phyloP scores from a whole-genome alignment of 2,888 invertebrate species.

The Helobdella robusta region DNA sequence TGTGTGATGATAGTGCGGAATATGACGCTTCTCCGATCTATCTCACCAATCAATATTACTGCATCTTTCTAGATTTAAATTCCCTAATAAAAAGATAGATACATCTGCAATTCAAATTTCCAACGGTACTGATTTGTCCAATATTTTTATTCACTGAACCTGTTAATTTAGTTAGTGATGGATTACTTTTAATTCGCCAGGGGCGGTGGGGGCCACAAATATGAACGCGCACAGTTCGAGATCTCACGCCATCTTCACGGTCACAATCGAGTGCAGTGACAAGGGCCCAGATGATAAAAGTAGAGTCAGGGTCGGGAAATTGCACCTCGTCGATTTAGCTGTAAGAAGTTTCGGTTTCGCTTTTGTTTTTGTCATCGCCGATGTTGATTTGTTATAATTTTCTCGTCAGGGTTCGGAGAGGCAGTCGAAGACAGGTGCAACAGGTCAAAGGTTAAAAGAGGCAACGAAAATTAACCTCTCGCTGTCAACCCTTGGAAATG shows the following conservation, averaged over 20 bases:
- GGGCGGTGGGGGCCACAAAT: conserved; percentile 66
- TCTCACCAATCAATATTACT: no score
- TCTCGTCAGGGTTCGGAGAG: conserved; percentile 77
- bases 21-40: no score
- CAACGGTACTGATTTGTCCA: neutral
- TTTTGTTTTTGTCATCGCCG: neutral
- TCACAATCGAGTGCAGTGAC: conserved; percentile 90
- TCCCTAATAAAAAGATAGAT: neutral
- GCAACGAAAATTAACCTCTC: conserved; percentile 96
- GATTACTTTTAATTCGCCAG: no score
- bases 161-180: neutral
- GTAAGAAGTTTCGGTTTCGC: conserved; percentile 51
- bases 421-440: conserved; percentile 89
- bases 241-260: conserved; percentile 95
- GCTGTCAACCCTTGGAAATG: conserved; percentile 89
- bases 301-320: conserved; percentile 85
- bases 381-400: neutral
- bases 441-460: conserved; percentile 82
- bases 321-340: conserved; percentile 93
- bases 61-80: no score
- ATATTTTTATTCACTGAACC: no score
- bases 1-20: no score
- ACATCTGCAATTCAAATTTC: neutral
- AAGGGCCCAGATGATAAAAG: conserved; percentile 68
- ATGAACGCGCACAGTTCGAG: conserved; percentile 95